A percentile compares a stretch with the other conserved stretches of the same genome.
Evolutionary conservation across 2,113 vertebrate species (phyloP).

Genomic region (Chaetops frenatus): DNA sequence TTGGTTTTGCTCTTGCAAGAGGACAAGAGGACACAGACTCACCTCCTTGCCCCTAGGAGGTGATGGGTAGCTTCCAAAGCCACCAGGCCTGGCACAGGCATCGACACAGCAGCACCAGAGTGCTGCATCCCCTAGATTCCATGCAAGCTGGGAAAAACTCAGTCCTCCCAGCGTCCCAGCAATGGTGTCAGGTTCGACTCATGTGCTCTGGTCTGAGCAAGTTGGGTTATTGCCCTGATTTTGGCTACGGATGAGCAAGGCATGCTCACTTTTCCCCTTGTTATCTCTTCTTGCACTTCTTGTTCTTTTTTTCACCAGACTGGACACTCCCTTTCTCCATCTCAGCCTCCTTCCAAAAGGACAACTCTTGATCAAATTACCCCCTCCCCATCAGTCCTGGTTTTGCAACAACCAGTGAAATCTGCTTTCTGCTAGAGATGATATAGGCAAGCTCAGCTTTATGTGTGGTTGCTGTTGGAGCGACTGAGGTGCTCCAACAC

Average conservation of each 20-base stretch:
- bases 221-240: background rate
- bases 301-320: background rate
- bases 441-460: background rate
- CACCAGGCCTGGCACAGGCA: background rate
- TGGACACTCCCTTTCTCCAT: background rate
- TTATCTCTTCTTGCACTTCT: background rate
- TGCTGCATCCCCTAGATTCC: no score
- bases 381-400: accelerated
- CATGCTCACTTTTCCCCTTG: background rate
- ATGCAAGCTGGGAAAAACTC: background rate
- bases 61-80: background rate
- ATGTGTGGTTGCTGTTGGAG: background rate
- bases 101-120: accelerated
- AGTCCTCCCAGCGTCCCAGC: background rate
- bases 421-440: background rate
- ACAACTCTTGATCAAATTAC: background rate
- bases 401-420: background rate
- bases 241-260: background rate
- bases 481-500: background rate
- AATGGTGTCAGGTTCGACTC: background rate
- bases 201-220: background rate
- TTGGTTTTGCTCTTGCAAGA: background rate
- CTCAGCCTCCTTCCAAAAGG: background rate
- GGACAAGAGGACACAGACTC: background rate
- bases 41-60: accelerated